Evolutionary conservation across 2,797 vertebrate species (phyloP), one percentile per base, ranked within the genome.

Genomic region (Mastacembelus armatus): DNA sequence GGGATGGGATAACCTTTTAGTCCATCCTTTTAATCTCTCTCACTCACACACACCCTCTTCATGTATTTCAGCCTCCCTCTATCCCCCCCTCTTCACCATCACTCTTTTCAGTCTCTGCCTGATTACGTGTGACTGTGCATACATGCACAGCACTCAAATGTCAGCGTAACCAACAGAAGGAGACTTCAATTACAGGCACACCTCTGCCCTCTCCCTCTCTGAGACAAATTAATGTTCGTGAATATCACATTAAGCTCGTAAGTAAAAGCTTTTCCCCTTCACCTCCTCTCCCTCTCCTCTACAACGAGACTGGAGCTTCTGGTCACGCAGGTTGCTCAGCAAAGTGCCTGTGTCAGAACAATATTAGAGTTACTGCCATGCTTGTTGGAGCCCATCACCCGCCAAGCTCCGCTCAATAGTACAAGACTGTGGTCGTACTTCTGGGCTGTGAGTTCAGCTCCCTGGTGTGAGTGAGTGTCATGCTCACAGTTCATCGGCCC

Each of bases 1-100:
- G 60, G 80, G 59, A 68, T 73, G 42, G 81, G 59, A 80, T 87
- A 84, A 84, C 83, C 81, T 81, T 81, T 87, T 14, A 70, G 35
- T 59, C 59, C 44, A 74, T 67, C 64, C 73, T 71, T 83, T 83
- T 77, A 81, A 88, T 86, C 78, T 77, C 44, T 22, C 65, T 27
- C 48, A 1, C 22, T 3, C 30, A 9, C 38, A 39, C 38, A 39
- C 38, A 35, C 2, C 1, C n/a, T 18, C 33, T 29, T 33, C 58
- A 4, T 52, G 12, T 55, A 38, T 56, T 30, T 39, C 38, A 43
- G 5, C 38, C 51, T 48, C 32, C n/a, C 29, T 12, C 36, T 16
- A 4, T 59, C 19, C 4, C 16, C 52, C 44, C 32, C 24, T 32
- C 22, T 27, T 44, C 65, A 40, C 15, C 43, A 35, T 76, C 49